phyloP scores from a whole-genome alignment of 2,113 vertebrate species.

The Rhinolophus sinicus region DNA sequence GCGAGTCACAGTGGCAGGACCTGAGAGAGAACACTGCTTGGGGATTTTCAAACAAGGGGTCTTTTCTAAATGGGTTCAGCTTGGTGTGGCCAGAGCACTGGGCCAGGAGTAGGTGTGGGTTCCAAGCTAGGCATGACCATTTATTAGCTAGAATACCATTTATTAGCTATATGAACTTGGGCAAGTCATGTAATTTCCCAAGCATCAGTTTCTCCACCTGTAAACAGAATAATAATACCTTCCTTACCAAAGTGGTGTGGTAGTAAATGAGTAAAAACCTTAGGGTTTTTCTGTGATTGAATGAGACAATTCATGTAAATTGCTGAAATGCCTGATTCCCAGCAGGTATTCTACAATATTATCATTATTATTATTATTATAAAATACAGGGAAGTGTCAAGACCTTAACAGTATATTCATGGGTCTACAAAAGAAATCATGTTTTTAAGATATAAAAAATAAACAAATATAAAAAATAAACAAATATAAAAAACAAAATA shows the following conservation, averaged over 20 bases:
- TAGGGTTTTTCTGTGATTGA: not conserved
- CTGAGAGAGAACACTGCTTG: not conserved
- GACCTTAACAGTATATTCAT: not conserved
- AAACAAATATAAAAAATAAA: not conserved
- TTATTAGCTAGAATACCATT: not conserved
- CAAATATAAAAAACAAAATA: not conserved
- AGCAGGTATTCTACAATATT: not conserved
- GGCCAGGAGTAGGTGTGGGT: not conserved
- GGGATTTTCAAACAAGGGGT: not conserved
- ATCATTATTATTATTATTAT: not conserved
- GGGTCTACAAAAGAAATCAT: not conserved
- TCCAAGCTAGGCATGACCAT: not conserved
- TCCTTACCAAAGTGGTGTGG: not conserved
- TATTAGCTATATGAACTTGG: not conserved
- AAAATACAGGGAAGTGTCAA: not conserved
- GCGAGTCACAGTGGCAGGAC: not conserved
- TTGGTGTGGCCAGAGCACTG: not conserved
- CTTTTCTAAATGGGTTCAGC: not conserved
- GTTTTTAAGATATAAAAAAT: conserved; percentile 22
- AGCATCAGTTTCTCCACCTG: not conserved
- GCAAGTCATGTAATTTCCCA: not conserved
- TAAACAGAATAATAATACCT: not conserved
- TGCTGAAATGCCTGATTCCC: not conserved
- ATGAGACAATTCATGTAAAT: not conserved
- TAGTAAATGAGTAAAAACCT: not conserved